phyloP scores from a whole-genome alignment of 2,888 invertebrate species.

The Charanyca ferruginea region DNA sequence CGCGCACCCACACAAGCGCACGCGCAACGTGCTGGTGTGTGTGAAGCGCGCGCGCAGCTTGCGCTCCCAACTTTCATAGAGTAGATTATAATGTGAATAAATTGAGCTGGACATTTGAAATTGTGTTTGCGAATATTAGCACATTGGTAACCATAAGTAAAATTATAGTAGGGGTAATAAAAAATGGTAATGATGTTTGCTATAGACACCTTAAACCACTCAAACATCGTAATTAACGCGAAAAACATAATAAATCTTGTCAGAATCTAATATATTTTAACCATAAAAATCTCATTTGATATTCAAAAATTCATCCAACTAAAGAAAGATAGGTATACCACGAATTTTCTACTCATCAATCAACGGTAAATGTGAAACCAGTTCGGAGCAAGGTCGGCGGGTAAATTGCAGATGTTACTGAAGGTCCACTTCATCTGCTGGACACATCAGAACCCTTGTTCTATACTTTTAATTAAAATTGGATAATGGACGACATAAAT shows the following conservation, averaged over 20 bases:
- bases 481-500: conserved; percentile 52
- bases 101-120: conserved; percentile 20
- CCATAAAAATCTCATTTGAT: conserved; percentile 50
- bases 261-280: conserved; percentile 29
- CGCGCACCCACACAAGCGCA: conserved; percentile 81
- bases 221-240: conserved; percentile 43
- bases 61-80: conserved; percentile 75
- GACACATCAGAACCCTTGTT: conserved; percentile 30
- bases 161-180: background rate
- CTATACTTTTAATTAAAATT: conserved; percentile 54
- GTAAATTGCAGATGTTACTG: conserved; percentile 66
- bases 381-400: conserved; percentile 65
- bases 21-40: conserved; percentile 63
- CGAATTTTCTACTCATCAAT: conserved; percentile 44
- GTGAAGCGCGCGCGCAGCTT: conserved; percentile 83
- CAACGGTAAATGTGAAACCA: conserved; percentile 53
- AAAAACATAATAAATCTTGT: conserved; percentile 41
- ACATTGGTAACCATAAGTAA: background rate
- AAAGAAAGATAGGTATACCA: conserved; percentile 40
- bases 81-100: conserved; percentile 61
- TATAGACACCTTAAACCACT: conserved; percentile 28
- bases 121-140: conserved; percentile 37
- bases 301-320: conserved; percentile 26
- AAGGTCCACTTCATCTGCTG: conserved; percentile 52
- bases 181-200: conserved; percentile 24